Conservation (phyloP, 2,888 invertebrate species). For the Carabus problematicus region DNA sequence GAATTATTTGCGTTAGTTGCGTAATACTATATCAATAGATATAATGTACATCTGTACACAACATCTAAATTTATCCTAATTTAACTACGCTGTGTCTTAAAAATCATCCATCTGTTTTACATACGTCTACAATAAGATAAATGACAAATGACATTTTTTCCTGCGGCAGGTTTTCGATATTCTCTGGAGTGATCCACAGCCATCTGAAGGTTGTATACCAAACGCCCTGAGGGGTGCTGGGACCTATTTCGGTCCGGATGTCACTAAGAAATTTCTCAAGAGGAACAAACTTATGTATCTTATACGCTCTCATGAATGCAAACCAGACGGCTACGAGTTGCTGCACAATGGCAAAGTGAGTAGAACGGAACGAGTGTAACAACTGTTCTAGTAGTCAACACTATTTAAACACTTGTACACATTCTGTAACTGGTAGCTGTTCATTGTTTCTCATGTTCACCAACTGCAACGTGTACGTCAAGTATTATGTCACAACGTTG, state of each 20-base stretch:
- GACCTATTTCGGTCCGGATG: conserved; percentile 91
- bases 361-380: conserved; percentile 37
- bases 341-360: conserved; percentile 81
- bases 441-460: not conserved
- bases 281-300: conserved; percentile 79
- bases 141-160: too few species aligned
- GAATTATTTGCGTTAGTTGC: too few species aligned
- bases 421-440: not conserved
- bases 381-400: not conserved
- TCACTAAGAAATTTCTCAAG: conserved; percentile 78
- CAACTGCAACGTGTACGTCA: not conserved
- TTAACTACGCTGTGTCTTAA: too few species aligned
- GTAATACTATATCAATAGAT: too few species aligned
- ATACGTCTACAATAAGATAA: too few species aligned
- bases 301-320: conserved; percentile 92
- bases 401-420: not conserved
- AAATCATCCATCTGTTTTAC: too few species aligned
- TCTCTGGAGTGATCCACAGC: conserved; percentile 92
- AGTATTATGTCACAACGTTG: not conserved
- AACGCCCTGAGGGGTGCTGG: conserved; percentile 89
- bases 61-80: too few species aligned
- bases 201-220: conserved; percentile 78
- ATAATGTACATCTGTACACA: too few species aligned
- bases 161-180: conserved; percentile 79
- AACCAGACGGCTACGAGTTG: conserved; percentile 89